Conservation (phyloP, 2,888 invertebrate species). For the Rhamphomyia laevipes region DNA sequence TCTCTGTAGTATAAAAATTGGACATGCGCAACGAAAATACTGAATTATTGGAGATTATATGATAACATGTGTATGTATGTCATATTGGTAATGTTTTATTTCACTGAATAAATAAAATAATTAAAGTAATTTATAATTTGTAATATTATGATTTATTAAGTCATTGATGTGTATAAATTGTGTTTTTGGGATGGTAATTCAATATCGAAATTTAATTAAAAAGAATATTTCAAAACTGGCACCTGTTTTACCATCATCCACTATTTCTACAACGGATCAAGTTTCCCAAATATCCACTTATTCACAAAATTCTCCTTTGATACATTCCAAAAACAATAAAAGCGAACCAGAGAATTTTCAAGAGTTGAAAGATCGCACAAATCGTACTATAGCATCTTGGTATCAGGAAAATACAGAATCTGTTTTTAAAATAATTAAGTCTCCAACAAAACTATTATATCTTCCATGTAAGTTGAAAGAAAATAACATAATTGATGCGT, state of each 20-base stretch:
- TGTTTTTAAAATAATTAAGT: constrained; percentile 29
- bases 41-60: too few relatives aligned
- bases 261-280: constrained; percentile 26
- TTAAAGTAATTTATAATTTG: too few relatives aligned
- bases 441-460: constrained; percentile 33
- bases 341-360: constrained; percentile 12
- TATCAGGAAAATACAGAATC: constrained; percentile 9
- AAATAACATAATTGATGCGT: constrained; percentile 16
- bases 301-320: constrained; percentile 18
- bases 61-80: too few relatives aligned
- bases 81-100: too few relatives aligned
- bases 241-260: constrained; percentile 32
- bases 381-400: constrained; percentile 7
- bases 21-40: too few relatives aligned
- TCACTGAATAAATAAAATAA: too few relatives aligned
- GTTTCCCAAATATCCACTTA: constrained; percentile 15
- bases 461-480: constrained; percentile 36
- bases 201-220: background rate
- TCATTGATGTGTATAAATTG: too few relatives aligned
- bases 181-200: too few relatives aligned
- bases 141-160: too few relatives aligned
- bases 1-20: too few relatives aligned
- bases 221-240: constrained; percentile 27
- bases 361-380: constrained; percentile 23
- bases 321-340: too few relatives aligned